Percentiles rank a stretch among this genome's conserved stretches.
These are phyloP conservation scores for Echiichthys vipera DNA, from an alignment of 2,797 vertebrate species.

Conservation along the genomic window DNA sequence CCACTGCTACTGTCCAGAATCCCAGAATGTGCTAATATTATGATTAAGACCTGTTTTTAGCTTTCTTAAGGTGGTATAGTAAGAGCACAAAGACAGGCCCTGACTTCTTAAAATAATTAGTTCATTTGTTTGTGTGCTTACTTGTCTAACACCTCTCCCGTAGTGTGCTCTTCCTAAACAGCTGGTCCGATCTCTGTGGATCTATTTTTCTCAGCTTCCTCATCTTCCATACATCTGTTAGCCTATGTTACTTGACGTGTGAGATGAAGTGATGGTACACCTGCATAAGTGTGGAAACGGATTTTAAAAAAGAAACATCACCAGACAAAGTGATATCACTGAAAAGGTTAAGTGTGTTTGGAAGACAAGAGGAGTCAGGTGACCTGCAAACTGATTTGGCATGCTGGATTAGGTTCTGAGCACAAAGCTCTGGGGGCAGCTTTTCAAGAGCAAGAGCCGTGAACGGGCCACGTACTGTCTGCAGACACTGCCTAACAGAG, in stretches of 20 bases:
- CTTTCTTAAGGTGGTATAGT: background rate
- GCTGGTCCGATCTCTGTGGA: conserved; percentile 56
- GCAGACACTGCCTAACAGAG: conserved; percentile 64
- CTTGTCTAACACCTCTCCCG: conserved; percentile 44
- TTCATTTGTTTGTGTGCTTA: conserved; percentile 53
- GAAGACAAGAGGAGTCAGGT: conserved; percentile 52
- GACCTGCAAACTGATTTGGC: conserved; percentile 63
- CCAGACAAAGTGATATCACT: conserved; percentile 56
- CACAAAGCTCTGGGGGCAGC: conserved; percentile 47
- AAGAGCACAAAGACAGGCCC: background rate
- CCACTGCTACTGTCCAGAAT: conserved; percentile 40
- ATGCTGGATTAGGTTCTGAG: conserved; percentile 66
- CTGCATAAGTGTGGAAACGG: conserved; percentile 59
- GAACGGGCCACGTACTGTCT: conserved; percentile 59
- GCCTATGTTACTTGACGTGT: conserved; percentile 52
- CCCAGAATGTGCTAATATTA: conserved; percentile 51
- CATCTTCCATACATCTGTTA: conserved; percentile 73
- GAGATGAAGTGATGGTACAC: conserved; percentile 51
- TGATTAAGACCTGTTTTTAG: conserved; percentile 49
- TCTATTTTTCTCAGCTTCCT: conserved; percentile 55
- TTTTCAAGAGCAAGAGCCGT: conserved; percentile 64
- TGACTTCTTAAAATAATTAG: conserved; percentile 26
- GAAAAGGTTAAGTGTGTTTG: conserved; percentile 71
- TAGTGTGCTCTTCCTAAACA: conserved; percentile 56
- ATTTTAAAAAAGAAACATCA: conserved; percentile 60